Conservation (phyloP, 2,888 invertebrate genomes). For the Agonopterix subpropinquella region DNA sequence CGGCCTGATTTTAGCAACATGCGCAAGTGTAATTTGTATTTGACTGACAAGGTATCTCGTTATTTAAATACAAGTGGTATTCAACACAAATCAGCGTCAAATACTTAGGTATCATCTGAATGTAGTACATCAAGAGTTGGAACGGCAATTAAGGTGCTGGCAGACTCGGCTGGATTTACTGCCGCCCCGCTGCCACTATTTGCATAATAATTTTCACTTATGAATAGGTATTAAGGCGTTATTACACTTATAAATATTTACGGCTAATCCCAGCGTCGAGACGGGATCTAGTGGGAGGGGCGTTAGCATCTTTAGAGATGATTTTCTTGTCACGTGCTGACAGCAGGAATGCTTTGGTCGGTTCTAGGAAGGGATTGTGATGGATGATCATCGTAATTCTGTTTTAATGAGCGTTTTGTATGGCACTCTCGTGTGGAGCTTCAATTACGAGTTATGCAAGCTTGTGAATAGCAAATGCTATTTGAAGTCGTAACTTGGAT, state of each 20-base stretch:
- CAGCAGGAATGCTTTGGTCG: constrained; percentile 41
- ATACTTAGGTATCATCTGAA: constrained; percentile 19
- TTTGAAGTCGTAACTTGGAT: constrained; percentile 1
- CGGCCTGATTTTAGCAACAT: constrained; percentile 2
- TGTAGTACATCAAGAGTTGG: constrained; percentile 19
- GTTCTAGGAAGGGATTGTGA: constrained; percentile 43
- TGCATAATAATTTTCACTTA: constrained; percentile 75
- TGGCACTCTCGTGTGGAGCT: constrained; percentile 24
- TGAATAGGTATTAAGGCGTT: constrained; percentile 71
- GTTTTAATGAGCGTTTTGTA: constrained; percentile 52
- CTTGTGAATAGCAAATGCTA: constrained; percentile 1
- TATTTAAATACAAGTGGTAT: constrained; percentile 26
- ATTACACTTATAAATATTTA: constrained; percentile 73
- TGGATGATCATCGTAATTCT: constrained; percentile 47
- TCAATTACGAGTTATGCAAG: constrained; percentile 19
- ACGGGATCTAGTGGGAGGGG: constrained; percentile 46
- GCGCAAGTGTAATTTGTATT: constrained; percentile 3
- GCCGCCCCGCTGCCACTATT: constrained; percentile 62
- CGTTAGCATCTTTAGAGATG: constrained; percentile 31
- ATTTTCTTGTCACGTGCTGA: constrained; percentile 58
- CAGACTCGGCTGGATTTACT: constrained; percentile 48
- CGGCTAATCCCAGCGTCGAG: constrained; percentile 32
- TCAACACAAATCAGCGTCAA: constrained; percentile 34
- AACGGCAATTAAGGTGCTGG: constrained; percentile 49
- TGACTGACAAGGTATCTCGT: constrained; percentile 21